Evolutionary conservation across 2,113 vertebrate species (phyloP).

Genomic region (Micronisus gabar): DNA sequence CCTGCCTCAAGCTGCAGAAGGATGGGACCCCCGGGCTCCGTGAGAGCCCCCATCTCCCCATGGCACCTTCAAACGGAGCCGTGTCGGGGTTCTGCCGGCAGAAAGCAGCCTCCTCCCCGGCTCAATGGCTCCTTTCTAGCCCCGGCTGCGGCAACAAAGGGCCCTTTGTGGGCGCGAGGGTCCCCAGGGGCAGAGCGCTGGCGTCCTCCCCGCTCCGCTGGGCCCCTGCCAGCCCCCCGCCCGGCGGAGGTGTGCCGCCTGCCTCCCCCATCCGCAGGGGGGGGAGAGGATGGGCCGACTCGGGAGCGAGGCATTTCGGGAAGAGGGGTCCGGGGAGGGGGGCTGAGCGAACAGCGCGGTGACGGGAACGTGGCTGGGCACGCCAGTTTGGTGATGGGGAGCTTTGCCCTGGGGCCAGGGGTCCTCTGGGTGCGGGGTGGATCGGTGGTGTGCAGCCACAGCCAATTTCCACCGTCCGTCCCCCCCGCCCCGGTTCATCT

Average conservation of each 20-base stretch:
- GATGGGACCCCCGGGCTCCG: accelerated
- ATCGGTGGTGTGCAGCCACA: accelerated
- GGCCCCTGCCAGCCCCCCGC: background rate
- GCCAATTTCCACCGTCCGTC: background rate
- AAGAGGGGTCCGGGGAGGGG: background rate
- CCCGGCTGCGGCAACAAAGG: constrained; percentile 26
- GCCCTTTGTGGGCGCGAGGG: background rate
- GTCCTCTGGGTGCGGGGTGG: accelerated
- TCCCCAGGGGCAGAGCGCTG: background rate
- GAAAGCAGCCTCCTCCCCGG: background rate
- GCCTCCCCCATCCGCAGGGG: background rate
- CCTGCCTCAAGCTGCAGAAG: background rate
- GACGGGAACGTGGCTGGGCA: accelerated
- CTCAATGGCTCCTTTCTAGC: constrained; percentile 7
- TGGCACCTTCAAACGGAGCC: accelerated
- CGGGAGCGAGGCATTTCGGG: background rate
- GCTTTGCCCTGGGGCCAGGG: background rate
- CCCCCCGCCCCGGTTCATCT: background rate
- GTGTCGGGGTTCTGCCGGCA: background rate
- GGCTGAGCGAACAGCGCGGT: background rate
- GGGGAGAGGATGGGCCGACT: background rate
- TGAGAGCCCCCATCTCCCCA: background rate
- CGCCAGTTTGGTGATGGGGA: background rate
- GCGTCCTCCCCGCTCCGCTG: background rate
- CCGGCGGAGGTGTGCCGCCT: background rate